Evolutionary conservation across 2,888 invertebrate species (phyloP).

Genomic region (Nymphalis c-album): DNA sequence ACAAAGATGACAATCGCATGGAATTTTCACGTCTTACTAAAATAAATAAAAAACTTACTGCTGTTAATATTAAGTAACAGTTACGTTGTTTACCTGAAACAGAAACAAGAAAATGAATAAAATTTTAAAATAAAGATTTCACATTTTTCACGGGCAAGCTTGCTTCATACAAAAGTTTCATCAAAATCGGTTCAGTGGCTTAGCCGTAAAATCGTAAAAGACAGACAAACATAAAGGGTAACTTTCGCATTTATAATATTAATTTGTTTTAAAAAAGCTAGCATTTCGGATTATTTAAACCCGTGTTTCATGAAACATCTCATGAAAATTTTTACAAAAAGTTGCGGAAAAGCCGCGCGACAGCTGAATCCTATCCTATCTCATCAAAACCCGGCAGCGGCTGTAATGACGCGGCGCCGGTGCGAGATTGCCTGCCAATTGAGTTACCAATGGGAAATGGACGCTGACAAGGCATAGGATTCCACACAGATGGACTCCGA

Average conservation of each 20-base stretch:
- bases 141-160: too few relatives aligned
- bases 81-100: slow-evolving; percentile 2
- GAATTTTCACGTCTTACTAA: not conserved
- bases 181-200: too few relatives aligned
- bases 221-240: too few relatives aligned
- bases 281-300: not conserved
- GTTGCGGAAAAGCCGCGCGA: slow-evolving; percentile 18
- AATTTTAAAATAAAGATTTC: too few relatives aligned
- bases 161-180: too few relatives aligned
- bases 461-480: slow-evolving; percentile 34
- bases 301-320: not conserved
- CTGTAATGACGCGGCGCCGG: slow-evolving; percentile 58
- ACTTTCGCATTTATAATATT: too few relatives aligned
- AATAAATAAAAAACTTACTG: too few relatives aligned
- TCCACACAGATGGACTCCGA: slow-evolving; percentile 28
- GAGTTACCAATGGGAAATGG: slow-evolving; percentile 58
- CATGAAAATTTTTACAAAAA: not conserved
- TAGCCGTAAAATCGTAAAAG: too few relatives aligned
- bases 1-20: not conserved
- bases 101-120: not conserved
- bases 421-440: slow-evolving; percentile 72
- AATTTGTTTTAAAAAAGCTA: not conserved
- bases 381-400: slow-evolving; percentile 31
- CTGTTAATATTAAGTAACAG: too few relatives aligned
- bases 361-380: slow-evolving; percentile 18